Conservation (phyloP, 2,113 vertebrate genomes). For the Oreochromis niloticus region DNA sequence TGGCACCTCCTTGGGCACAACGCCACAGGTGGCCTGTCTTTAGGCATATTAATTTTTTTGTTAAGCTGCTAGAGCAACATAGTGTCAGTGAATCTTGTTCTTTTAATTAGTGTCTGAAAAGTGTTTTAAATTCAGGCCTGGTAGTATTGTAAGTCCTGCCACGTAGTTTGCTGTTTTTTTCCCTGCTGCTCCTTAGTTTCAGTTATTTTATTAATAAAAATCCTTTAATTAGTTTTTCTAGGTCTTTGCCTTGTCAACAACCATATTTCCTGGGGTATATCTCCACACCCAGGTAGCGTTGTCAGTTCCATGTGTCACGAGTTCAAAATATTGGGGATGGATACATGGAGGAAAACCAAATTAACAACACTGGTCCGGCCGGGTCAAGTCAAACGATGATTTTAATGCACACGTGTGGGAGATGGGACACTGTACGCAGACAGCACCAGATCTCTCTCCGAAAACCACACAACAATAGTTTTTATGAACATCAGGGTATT, state of each 20-base stretch:
- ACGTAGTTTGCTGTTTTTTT: background rate
- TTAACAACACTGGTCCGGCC: too few relatives aligned
- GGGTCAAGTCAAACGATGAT: too few relatives aligned
- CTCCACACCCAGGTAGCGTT: background rate
- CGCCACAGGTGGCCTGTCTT: background rate
- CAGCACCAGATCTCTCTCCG: too few relatives aligned
- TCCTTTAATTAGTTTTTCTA: background rate
- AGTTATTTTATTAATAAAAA: background rate
- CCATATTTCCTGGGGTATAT: background rate
- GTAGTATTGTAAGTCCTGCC: background rate
- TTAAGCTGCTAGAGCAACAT: background rate
- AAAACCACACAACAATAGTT: too few relatives aligned
- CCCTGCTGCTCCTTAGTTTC: background rate
- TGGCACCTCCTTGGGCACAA: background rate
- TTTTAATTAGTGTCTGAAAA: background rate
- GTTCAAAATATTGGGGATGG: too few relatives aligned
- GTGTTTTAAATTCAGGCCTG: background rate
- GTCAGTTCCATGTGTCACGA: background rate
- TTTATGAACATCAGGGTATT: too few relatives aligned
- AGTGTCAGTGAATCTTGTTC: background rate
- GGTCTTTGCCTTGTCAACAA: background rate
- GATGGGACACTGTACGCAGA: too few relatives aligned
- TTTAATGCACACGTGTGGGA: too few relatives aligned
- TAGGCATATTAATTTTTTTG: background rate
- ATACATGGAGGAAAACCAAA: too few relatives aligned